Evolutionary conservation across 2,888 invertebrate genomes (phyloP).

Genomic region (Aricia artaxerxes): DNA sequence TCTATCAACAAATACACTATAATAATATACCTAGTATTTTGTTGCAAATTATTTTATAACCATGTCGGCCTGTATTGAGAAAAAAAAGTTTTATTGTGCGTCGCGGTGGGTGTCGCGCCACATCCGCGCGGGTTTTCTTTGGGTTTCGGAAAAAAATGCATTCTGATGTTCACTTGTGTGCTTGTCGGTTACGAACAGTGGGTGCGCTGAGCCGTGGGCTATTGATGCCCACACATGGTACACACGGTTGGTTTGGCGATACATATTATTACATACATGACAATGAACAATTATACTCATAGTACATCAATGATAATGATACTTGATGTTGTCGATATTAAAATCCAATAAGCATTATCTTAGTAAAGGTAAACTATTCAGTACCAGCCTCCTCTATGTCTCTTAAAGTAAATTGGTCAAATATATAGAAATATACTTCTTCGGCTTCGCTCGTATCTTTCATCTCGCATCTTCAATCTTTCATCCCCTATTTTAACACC

Average conservation of each 20-base stretch:
- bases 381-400: too few species aligned
- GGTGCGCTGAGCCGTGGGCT: background rate
- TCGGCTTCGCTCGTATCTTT: too few species aligned
- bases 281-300: background rate
- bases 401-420: too few species aligned
- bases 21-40: background rate
- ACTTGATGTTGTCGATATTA: background rate
- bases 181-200: background rate
- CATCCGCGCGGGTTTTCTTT: background rate
- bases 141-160: background rate
- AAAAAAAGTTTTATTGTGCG: background rate
- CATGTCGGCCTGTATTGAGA: background rate
- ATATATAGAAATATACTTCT: too few species aligned
- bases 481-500: too few species aligned
- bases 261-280: background rate
- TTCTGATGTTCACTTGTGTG: conserved; percentile 13
- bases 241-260: background rate
- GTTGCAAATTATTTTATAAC: background rate
- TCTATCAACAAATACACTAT: background rate
- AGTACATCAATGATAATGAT: background rate
- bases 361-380: too few species aligned
- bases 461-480: too few species aligned
- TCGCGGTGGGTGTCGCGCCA: background rate
- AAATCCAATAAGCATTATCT: background rate
- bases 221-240: background rate